Conservation (phyloP, 2,888 invertebrate species). For the Campoplex nolae region DNA sequence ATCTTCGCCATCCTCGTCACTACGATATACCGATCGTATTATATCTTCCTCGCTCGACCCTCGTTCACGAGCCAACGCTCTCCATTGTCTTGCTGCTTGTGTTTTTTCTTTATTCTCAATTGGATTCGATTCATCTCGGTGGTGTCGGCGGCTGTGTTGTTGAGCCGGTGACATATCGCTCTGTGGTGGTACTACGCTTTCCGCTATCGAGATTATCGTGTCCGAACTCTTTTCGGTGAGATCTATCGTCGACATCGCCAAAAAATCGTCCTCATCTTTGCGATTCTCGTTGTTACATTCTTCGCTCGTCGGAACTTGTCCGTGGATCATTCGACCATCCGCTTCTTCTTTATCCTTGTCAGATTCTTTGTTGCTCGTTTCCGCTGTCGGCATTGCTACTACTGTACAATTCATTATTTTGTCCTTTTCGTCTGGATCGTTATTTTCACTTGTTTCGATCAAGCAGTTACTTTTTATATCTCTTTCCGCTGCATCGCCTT, state of each 20-base stretch:
- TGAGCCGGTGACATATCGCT: slow-evolving; percentile 61
- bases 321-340: slow-evolving; percentile 72
- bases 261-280: slow-evolving; percentile 77
- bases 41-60: slow-evolving; percentile 37
- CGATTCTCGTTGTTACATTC: slow-evolving; percentile 83
- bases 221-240: slow-evolving; percentile 71
- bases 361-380: slow-evolving; percentile 79
- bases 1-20: slow-evolving; percentile 9
- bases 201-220: slow-evolving; percentile 65
- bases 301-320: slow-evolving; percentile 84
- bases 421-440: slow-evolving; percentile 60
- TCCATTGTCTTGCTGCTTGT: slow-evolving; percentile 30
- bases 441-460: slow-evolving; percentile 62
- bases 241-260: slow-evolving; percentile 63
- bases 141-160: too few relatives aligned
- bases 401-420: slow-evolving; percentile 80
- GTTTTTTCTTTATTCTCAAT: slow-evolving; percentile 5
- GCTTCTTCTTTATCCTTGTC: slow-evolving; percentile 77
- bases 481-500: slow-evolving; percentile 54
- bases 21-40: slow-evolving; percentile 41
- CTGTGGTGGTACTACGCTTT: slow-evolving; percentile 45
- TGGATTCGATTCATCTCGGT: slow-evolving; percentile 1
- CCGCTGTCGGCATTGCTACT: background rate
- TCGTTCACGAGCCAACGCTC: slow-evolving; percentile 32
- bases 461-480: slow-evolving; percentile 35